Conservation (phyloP, 2,113 vertebrate genomes). For the Podarcis raffonei region DNA sequence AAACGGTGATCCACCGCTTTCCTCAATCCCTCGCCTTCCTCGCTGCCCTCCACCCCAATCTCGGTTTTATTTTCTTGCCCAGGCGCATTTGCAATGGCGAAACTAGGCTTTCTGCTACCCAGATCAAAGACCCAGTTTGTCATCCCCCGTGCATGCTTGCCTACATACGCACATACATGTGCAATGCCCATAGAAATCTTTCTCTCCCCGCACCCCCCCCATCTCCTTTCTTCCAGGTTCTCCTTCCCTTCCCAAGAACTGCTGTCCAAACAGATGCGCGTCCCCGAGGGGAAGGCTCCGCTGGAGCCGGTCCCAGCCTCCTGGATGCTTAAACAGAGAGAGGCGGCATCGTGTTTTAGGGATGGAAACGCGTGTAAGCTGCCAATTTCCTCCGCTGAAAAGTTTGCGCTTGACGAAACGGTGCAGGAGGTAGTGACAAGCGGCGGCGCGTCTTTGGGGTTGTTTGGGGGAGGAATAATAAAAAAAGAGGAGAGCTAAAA, state of each 20-base stretch:
- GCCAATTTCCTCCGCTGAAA: background rate
- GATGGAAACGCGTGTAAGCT: background rate
- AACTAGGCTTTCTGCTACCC: no score
- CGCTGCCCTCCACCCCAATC: background rate
- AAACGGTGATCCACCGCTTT: background rate
- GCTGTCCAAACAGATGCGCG: background rate
- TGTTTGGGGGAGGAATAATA: background rate
- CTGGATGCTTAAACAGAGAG: background rate
- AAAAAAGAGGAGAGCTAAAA: background rate
- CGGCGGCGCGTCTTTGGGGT: background rate
- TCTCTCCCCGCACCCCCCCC: no score
- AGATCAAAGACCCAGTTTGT: no score
- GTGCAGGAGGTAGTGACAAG: background rate
- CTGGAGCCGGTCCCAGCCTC: background rate
- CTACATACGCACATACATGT: no score
- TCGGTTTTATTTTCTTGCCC: background rate
- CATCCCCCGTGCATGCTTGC: no score
- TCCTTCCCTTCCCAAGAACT: background rate
- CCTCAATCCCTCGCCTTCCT: background rate
- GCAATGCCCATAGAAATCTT: no score
- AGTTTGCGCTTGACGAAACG: background rate
- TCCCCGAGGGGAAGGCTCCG: no score
- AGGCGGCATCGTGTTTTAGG: background rate
- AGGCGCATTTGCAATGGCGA: no score
- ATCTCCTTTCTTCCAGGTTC: background rate